Conservation (phyloP, 2,113 vertebrate genomes). For the Pedionomus torquatus region DNA sequence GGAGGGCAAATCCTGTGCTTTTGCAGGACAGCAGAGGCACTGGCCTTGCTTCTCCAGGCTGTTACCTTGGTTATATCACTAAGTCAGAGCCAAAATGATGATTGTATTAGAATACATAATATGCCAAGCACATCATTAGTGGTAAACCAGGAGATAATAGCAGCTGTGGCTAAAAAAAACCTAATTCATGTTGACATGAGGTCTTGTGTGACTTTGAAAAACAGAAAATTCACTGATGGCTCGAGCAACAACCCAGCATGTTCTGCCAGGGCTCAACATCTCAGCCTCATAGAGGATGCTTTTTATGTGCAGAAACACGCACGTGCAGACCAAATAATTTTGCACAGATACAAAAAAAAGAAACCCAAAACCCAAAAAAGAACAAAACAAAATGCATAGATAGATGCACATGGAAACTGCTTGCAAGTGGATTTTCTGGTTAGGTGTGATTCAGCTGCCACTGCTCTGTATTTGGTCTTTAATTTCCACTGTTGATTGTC, state of each 20-base stretch:
- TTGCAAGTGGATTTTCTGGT: background rate
- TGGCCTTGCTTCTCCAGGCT: background rate
- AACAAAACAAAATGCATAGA: background rate
- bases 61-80: background rate
- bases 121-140: background rate
- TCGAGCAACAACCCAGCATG: background rate
- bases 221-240: background rate
- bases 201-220: background rate
- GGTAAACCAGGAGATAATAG: background rate
- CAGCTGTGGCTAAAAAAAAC: background rate
- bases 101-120: background rate
- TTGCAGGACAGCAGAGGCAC: background rate
- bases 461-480: background rate
- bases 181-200: background rate
- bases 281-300: background rate
- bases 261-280: background rate
- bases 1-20: background rate
- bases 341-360: background rate
- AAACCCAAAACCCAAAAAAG: no score
- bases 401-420: background rate
- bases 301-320: background rate
- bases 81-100: background rate
- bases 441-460: background rate
- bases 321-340: background rate
- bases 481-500: background rate